A percentile compares a stretch with the other conserved stretches of the same genome.
phyloP scores from a whole-genome alignment of 2,888 invertebrate genomes.

The Pycnomerus fuliginosus region DNA sequence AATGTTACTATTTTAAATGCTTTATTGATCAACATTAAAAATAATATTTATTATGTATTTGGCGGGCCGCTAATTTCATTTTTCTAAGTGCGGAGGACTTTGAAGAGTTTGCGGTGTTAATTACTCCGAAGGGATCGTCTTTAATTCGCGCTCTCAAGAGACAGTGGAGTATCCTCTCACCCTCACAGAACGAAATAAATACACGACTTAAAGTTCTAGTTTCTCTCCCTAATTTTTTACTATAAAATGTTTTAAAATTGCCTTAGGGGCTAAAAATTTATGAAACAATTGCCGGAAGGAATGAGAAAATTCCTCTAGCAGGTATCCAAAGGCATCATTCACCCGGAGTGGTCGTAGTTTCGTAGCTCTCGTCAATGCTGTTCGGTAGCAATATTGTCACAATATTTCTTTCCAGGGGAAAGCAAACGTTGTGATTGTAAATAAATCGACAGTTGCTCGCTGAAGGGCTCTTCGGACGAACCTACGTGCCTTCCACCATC shows the following conservation, averaged over 20 bases:
- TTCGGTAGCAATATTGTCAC: conserved; percentile 9
- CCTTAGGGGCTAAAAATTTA: conserved; percentile 9
- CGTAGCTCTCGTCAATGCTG: conserved; percentile 7
- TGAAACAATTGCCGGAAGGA: conserved; percentile 10
- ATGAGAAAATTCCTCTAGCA: conserved; percentile 9
- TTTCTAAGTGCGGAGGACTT: background rate
- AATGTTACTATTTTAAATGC: no score
- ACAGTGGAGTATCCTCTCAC: conserved; percentile 9
- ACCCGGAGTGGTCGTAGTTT: conserved; percentile 2
- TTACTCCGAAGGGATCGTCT: conserved; percentile 19
- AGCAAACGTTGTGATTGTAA: conserved; percentile 7
- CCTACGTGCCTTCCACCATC: no score
- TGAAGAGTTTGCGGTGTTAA: conserved; percentile 19
- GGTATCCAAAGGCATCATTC: conserved; percentile 5
- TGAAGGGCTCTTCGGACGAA: conserved; percentile 2
- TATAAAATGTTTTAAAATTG: conserved; percentile 13
- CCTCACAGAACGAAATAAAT: conserved; percentile 16
- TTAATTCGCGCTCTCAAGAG: conserved; percentile 14
- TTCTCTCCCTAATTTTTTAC: conserved; percentile 1
- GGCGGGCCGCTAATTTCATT: no score
- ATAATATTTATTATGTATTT: no score
- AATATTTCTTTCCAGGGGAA: conserved; percentile 9
- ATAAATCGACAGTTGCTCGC: conserved; percentile 4
- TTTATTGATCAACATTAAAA: no score
- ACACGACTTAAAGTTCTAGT: conserved; percentile 4